Percentiles rank a stretch among this genome's conserved stretches.
Conservation (phyloP, 2,888 invertebrate species). For the Drosophila nr. perissopoda region DNA sequence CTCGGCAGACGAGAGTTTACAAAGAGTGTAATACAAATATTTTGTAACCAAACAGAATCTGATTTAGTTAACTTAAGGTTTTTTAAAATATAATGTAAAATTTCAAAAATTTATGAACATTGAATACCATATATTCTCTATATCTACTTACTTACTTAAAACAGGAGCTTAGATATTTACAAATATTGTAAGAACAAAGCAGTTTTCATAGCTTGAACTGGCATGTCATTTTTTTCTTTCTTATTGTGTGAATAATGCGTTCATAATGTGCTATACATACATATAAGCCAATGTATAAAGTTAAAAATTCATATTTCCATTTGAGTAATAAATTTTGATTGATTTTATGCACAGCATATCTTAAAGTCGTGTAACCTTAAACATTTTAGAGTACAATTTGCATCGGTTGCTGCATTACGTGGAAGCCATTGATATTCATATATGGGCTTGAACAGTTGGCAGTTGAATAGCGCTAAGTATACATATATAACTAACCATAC, state of each 20-base stretch:
- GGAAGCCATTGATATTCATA: constrained; percentile 67
- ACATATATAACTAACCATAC: constrained; percentile 47
- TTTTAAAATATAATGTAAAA: not conserved
- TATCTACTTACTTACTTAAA: not conserved
- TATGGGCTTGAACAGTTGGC: constrained; percentile 63
- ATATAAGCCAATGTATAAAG: too few relatives aligned
- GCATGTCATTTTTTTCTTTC: not conserved
- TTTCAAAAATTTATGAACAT: not conserved
- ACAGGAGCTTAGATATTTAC: not conserved
- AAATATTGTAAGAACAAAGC: not conserved
- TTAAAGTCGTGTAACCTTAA: not conserved
- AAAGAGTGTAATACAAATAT: not conserved
- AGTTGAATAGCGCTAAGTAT: constrained; percentile 72
- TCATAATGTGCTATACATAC: too few relatives aligned
- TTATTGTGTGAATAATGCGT: not conserved
- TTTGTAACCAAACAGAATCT: not conserved
- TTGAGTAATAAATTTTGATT: not conserved
- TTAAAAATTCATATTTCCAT: not conserved
- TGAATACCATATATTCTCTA: too few relatives aligned
- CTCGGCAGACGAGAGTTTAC: not conserved
- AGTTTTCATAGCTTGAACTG: not conserved
- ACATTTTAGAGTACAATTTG: constrained; percentile 18
- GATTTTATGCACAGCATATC: not conserved
- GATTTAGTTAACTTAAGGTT: too few relatives aligned
- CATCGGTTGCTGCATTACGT: constrained; percentile 32